Evolutionary conservation across 2,113 vertebrate species (phyloP), one percentile per base, ranked within the genome.

Genomic region (Trochalopteron elliotii): DNA sequence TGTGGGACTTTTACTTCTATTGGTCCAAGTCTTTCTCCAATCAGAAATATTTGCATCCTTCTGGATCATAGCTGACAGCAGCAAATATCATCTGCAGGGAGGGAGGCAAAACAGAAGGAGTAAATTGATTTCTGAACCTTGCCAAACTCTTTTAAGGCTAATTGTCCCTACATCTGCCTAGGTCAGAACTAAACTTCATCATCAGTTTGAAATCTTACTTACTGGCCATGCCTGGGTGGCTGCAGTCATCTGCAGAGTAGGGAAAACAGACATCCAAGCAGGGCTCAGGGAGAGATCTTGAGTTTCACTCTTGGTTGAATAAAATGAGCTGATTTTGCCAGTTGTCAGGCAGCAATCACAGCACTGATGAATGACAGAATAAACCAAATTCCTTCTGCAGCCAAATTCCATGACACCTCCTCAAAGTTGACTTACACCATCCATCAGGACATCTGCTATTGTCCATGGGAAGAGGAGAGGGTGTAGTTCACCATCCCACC

Each of bases 321-420:
- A 28, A 94, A 94, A 93, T 64, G 12, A 83, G 76, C 79, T 86
- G 75, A 80, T 89, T 94, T 96, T 96, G 89, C 95, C 93, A 89
- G 78, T 87, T 88, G 80, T 94, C 85, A 87, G 63, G 87, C 77
- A 95, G 94, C 93, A 83, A 59, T 97, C 95, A 92, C 60, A 96
- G 80, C 39, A 60, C 65, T 93, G 77, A 94, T 69, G 74, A 95
- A 95, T 89, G 85, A 81, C 74, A 90, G 89, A 93, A 95, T 63
- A 84, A 95, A 78, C 74, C 44, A 77, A 90, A 63, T 63, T 89
- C 59, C 37, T 83, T 65, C 74, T 83, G 82, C 55, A 86, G 93
- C 90, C 90, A 94, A 86, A 96, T 97, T 97, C 94, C 86, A 35
- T 68, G 94, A 95, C 95, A 97, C 80, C 91, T 80, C 78, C 89